These are phyloP conservation scores for Microcebus jonahi DNA, from an alignment of 2,113 vertebrate species.

Conservation along the genomic window DNA sequence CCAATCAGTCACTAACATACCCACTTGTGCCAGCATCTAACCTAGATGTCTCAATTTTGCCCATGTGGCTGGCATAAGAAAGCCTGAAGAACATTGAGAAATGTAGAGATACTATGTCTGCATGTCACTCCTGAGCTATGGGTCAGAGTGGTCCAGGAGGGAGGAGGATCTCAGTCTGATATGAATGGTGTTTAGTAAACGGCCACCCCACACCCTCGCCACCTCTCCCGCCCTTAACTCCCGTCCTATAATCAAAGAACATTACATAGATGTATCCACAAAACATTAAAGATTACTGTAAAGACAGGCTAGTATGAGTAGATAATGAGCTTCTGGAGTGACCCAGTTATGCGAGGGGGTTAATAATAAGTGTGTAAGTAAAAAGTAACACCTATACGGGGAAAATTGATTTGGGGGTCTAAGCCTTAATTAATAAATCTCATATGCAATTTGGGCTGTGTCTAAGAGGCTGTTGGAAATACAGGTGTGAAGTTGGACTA, in stretches of 20 bases:
- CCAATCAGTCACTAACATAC: not conserved
- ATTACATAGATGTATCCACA: not conserved
- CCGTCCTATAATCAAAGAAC: not conserved
- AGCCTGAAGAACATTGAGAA: not conserved
- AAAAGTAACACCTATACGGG: not conserved
- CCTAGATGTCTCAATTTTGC: not conserved
- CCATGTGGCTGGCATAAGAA: not conserved
- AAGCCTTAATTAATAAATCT: not conserved
- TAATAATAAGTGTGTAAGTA: not conserved
- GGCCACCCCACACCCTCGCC: not conserved
- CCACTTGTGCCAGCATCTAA: not conserved
- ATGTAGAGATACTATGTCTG: accelerated
- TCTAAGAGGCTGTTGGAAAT: not conserved
- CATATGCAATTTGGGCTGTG: not conserved
- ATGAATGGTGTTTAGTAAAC: not conserved
- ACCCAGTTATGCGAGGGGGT: not conserved
- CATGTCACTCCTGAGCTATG: not conserved
- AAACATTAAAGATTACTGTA: not conserved
- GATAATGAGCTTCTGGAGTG: not conserved
- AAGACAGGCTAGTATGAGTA: not conserved
- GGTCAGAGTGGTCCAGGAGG: not conserved
- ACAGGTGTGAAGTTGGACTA: not conserved
- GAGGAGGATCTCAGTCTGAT: not conserved
- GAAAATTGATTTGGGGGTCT: not conserved
- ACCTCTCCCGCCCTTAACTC: not conserved